Base-by-base conservation (phyloP, 2,113 vertebrate genomes). In the Heterocephalus glaber region DNA sequence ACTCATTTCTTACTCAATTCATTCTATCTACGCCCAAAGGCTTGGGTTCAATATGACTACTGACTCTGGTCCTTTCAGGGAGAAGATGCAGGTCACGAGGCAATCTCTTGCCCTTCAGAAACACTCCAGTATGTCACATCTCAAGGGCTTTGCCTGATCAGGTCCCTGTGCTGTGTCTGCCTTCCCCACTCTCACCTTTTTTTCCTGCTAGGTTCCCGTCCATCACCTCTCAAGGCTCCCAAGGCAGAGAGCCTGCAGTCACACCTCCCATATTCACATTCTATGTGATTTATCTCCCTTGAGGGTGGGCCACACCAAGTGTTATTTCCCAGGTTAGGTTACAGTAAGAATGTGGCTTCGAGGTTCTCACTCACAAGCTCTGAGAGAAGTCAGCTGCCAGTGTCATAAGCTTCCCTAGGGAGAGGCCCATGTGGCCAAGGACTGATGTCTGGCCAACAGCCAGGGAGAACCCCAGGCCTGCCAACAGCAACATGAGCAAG, bases 401-500 rank as follows among this genome's bases (percentile, higher is more conserved):
- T n/a, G 47, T 28, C 10, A 30, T 16, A 41, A 61, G n/a, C 89
- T 74, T 49, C 61, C 61, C 88, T 28, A 74, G 83, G 77, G 65
- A 76, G 12, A 96, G 82, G 44, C 54, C 79, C 92, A 70, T 0
- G 0, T 72, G 87, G 44, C 96, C 60, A 83, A 95, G 41, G 33
- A 56, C 54, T 28, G 44, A 80, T 49, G 35, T 38, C 72, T 95
- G 84, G 95, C 79, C 76, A 65, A 44, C 13, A 79, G 93, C 90
- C 94, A 72, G 52, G 38, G 52, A 96, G 63, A 63, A 63, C 65
- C 17, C 9, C 0, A 24, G 49, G 72, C 56, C 61, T 52, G 92
- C 63, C 90, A 41, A 33, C 1, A 41, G 63, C 92, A 86, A 65
- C 56, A 26, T 0, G 24, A 35, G 47, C 3, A 22, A 41, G 41